A percentile compares a stretch with the other conserved stretches of the same genome.
phyloP scores from a whole-genome alignment of 2,888 invertebrate genomes.

The Incurvaria masculella region DNA sequence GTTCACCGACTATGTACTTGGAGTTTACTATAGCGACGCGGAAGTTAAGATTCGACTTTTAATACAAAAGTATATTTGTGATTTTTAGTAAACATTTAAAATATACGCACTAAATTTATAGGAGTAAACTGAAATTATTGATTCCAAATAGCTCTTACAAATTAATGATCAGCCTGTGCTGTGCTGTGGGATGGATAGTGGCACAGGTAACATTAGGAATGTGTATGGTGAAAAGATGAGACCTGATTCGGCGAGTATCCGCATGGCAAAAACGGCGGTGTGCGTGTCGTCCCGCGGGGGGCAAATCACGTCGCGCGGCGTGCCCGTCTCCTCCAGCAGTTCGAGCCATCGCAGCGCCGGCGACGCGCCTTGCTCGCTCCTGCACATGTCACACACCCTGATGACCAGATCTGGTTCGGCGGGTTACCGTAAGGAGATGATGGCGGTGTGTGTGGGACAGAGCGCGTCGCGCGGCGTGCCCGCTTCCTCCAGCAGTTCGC shows the following conservation, averaged over 20 bases:
- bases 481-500: constrained; percentile 66
- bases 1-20: no score
- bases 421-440: constrained; percentile 65
- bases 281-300: constrained; percentile 60
- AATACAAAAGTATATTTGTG: no score
- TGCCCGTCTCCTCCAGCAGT: constrained; percentile 62
- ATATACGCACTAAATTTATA: no score
- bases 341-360: constrained; percentile 81
- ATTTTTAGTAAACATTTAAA: no score
- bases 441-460: constrained; percentile 60
- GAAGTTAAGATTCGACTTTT: no score
- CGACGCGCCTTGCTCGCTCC: constrained; percentile 67
- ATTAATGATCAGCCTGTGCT: no score
- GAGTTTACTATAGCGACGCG: no score
- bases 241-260: constrained; percentile 59
- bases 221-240: no score
- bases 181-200: no score
- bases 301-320: constrained; percentile 65
- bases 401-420: constrained; percentile 54
- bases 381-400: constrained; percentile 21
- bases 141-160: no score
- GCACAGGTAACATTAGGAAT: no score
- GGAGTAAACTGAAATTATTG: no score
- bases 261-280: constrained; percentile 62
- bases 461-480: constrained; percentile 64